A percentile compares a stretch with the other conserved stretches of the same genome.
These are phyloP conservation scores for Acrobasis suavella DNA, from an alignment of 2,888 invertebrate species.

Conservation along the genomic window DNA sequence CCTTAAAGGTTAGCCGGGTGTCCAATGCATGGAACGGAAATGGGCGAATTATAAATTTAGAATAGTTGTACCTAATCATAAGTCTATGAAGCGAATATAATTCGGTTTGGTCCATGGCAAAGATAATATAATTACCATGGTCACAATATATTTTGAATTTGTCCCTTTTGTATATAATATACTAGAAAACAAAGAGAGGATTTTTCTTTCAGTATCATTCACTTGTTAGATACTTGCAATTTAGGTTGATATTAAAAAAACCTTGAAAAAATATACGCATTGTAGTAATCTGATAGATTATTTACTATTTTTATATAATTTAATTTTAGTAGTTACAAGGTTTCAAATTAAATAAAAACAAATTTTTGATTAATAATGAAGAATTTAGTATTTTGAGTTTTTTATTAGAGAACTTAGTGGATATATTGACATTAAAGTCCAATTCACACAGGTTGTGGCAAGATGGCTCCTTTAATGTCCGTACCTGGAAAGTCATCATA, in stretches of 20 bases:
- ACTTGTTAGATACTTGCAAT: no score
- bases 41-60: no score
- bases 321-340: slow-evolving; percentile 51
- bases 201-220: no score
- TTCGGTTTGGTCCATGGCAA: no score
- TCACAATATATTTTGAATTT: no score
- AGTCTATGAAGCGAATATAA: no score
- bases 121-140: no score
- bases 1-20: no score
- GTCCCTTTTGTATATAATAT: no score
- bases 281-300: slow-evolving; percentile 44
- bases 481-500: slow-evolving; percentile 66
- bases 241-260: background rate
- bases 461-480: slow-evolving; percentile 63
- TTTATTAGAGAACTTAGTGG: slow-evolving; percentile 68
- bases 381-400: slow-evolving; percentile 57
- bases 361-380: slow-evolving; percentile 62
- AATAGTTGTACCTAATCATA: no score
- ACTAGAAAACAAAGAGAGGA: no score
- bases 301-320: slow-evolving; percentile 62
- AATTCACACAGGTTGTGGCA: slow-evolving; percentile 41
- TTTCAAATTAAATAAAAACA: slow-evolving; percentile 43
- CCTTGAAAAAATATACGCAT: slow-evolving; percentile 50
- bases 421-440: slow-evolving; percentile 60
- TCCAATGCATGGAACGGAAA: no score